These are phyloP conservation scores for Paraplagusia blochii DNA, from an alignment of 2,113 vertebrate genomes.

Conservation along the genomic window DNA sequence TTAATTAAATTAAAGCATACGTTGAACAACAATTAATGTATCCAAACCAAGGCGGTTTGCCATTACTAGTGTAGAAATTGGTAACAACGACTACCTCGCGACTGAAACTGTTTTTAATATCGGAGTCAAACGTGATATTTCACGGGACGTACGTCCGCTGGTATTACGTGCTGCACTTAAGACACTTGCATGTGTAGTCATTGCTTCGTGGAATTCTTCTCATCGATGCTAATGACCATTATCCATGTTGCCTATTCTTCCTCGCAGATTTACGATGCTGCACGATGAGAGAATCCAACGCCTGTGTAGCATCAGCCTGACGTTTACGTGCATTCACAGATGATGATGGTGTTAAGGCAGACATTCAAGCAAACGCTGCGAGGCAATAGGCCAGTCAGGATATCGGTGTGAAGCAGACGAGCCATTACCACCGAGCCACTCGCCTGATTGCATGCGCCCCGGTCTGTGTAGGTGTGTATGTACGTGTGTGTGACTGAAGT, in stretches of 20 bases:
- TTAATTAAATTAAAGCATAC: too few relatives aligned
- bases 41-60: too few relatives aligned
- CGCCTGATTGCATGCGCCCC: neutral
- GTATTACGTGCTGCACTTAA: too few relatives aligned
- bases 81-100: too few relatives aligned
- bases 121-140: too few relatives aligned
- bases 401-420: slow-evolving; percentile 39
- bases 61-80: too few relatives aligned
- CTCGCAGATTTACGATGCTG: slow-evolving; percentile 29
- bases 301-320: slow-evolving; percentile 1
- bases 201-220: neutral
- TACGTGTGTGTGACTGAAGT: slow-evolving; percentile 35
- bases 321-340: slow-evolving; percentile 25
- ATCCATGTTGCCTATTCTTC: slow-evolving; percentile 2
- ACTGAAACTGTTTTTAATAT: too few relatives aligned
- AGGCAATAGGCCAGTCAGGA: slow-evolving; percentile 41
- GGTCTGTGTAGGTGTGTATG: slow-evolving; percentile 5
- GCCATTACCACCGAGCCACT: slow-evolving; percentile 28
- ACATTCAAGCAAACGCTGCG: slow-evolving; percentile 28
- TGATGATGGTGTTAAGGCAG: slow-evolving; percentile 30
- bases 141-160: too few relatives aligned
- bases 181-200: too few relatives aligned
- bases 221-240: neutral
- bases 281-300: slow-evolving; percentile 28
- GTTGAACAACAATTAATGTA: too few relatives aligned